These are phyloP conservation scores for Aldrovandia affinis DNA, from an alignment of 2,797 vertebrate genomes.

Conservation along the genomic window DNA sequence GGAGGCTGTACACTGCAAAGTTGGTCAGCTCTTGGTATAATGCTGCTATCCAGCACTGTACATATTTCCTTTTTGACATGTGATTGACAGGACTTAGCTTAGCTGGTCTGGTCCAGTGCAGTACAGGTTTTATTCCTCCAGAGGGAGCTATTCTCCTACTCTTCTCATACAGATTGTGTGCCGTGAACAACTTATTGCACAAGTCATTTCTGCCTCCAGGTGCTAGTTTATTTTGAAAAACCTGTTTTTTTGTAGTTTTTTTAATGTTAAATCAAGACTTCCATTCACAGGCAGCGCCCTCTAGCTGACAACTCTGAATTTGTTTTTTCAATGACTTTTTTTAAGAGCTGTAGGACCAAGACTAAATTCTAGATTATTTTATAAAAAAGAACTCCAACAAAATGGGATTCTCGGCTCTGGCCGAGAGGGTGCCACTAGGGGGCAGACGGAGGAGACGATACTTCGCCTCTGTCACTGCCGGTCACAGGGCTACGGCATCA, in stretches of 20 bases:
- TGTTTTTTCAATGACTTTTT: too few relatives aligned
- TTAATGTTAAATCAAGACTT: too few relatives aligned
- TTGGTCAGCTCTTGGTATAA: not conserved
- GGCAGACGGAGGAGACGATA: too few relatives aligned
- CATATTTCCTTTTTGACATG: not conserved
- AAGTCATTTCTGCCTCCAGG: too few relatives aligned
- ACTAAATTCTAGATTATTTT: too few relatives aligned
- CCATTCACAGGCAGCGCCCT: not conserved
- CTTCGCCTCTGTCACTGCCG: too few relatives aligned
- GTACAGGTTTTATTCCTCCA: not conserved
- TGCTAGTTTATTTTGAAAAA: not conserved
- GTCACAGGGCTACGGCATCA: too few relatives aligned
- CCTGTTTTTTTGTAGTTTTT: too few relatives aligned
- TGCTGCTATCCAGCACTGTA: not conserved
- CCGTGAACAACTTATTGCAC: not conserved
- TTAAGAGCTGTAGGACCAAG: too few relatives aligned
- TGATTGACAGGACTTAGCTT: not conserved
- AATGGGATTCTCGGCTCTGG: too few relatives aligned
- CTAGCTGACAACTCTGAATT: not conserved
- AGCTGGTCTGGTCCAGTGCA: not conserved
- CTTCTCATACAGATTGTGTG: not conserved
- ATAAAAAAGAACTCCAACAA: too few relatives aligned
- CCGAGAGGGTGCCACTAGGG: too few relatives aligned
- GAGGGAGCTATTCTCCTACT: not conserved
- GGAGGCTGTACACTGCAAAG: not conserved